Base-by-base conservation (phyloP, 1,140 invertebrate genomes). In the Holcopasites calliopsidis region DNA sequence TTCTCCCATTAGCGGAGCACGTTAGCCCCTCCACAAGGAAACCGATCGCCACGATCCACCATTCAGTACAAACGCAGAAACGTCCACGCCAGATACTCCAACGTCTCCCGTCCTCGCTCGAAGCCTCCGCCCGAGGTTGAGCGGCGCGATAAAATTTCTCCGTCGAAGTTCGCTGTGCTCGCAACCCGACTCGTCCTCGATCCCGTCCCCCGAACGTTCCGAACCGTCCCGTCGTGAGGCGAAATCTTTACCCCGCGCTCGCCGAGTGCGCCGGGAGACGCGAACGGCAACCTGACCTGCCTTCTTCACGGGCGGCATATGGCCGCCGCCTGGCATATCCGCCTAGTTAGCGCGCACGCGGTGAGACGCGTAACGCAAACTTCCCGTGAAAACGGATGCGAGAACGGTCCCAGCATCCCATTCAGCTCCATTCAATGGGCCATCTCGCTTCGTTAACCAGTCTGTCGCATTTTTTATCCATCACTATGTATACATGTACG, bases 401-500 rank as follows among this genome's bases (percentile, higher is more conserved):
- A 83, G 83, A 82, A 76, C 77, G 80, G 82, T 82, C 76, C 87
- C 90, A 91, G 90, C 90, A 91, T 91, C 90, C 90, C 84, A 91
- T 91, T 91, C 85, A 91, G 76, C 80, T 60, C 75, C 76, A 79
- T 86, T 92, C 87, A 91, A 91, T 92, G 91, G 89, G 91, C 90
- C 89, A 90, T 88, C 89, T 87, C 90, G 90, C 90, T 92, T 92
- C 91, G 91, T 92, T 92, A 92, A 91, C 90, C 91, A 92, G 91
- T 90, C 91, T 92, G 90, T 92, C 91, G 89, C 88, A 90, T 88
- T 90, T 90, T 89, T 90, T 88, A 83, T 57, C 81, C 77, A 84
- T 84, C 81, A 80, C 78, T 74, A n/a, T n/a, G n/a, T 84, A 71
- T 84, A 79, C 66, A 75, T 60, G 44, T 77, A 82, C 85, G 85